Evolutionary conservation across 2,113 vertebrate genomes (phyloP), one percentile per base, ranked within the genome.

Genomic region (Daphoenositta chrysoptera): DNA sequence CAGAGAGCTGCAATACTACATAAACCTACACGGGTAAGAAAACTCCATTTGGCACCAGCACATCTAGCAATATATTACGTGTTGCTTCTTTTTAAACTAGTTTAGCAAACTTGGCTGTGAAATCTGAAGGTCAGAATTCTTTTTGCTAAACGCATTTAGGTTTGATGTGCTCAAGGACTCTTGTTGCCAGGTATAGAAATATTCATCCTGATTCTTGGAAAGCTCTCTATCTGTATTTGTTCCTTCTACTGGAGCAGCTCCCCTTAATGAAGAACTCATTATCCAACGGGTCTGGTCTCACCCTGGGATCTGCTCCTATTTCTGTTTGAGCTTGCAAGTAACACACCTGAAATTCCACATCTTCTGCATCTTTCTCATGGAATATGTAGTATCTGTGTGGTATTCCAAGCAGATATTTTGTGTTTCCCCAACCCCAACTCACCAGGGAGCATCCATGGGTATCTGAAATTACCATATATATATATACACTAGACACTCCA

Each of bases 211-310:
- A 65, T 86, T 89, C 71, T 40, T 68, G 33, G 70, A 76, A 85
- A 76, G 82, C 35, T 68, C 57, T 69, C 1, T 48, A 2, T 51
- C 35, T 77, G 1, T 51, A n/a, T 13, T 33, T 71, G 28, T 69
- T 84, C 27, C 47, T 89, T 70, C 47, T 28, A 9, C 30, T 69
- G 37, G 7, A 19, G 13, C 15, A 61, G 27, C 44, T 94, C 28
- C 26, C 86, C 31, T 10, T 51, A 60, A 78, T 15, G 14, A 70
- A 78, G 51, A 0, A 2, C 9, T 86, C 19, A 4, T 44, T 75
- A 57, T 45, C 4, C 23, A 60, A 2, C 0, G 2, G 10, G 27
- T 70, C 47, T 71, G 4, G 2, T 28, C 22, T 84, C 0, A 0
- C 63, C 30, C 7, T 73, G 39, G 16, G 45, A 71, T 71, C 26